These are phyloP conservation scores for Notolepis coatsorum DNA, from an alignment of 2,797 vertebrate genomes.

Conservation along the genomic window DNA sequence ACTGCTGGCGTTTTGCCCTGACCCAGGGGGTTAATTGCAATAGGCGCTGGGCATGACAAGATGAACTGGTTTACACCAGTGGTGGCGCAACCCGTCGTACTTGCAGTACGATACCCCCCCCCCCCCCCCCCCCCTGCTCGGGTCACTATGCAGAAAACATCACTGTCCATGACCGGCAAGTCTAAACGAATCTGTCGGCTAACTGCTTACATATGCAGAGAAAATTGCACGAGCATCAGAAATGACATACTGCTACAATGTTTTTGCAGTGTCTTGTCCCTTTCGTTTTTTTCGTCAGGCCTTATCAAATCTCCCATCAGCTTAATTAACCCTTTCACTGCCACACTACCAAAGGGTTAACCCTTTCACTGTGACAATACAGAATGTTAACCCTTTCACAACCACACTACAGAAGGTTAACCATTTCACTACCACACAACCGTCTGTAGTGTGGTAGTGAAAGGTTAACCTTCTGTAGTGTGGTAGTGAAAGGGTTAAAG, in stretches of 20 bases:
- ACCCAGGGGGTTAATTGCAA: conserved; percentile 16
- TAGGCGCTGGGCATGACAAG: conserved; percentile 9
- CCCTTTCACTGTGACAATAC: background rate
- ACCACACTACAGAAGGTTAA: too few species aligned
- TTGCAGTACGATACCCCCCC: background rate
- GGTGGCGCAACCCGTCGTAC: conserved; percentile 1
- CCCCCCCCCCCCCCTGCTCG: background rate
- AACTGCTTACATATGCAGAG: conserved; percentile 1
- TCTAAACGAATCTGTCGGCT: background rate
- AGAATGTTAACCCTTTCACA: too few species aligned
- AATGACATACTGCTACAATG: conserved; percentile 9
- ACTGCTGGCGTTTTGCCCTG: conserved; percentile 19
- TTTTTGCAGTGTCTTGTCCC: conserved; percentile 1
- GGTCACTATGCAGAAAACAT: background rate
- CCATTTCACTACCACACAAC: too few species aligned
- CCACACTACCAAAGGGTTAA: background rate
- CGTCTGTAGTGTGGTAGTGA: too few species aligned
- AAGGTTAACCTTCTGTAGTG: too few species aligned
- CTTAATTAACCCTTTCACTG: too few species aligned
- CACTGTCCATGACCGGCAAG: background rate
- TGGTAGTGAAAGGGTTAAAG: too few species aligned
- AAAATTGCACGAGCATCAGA: conserved; percentile 12
- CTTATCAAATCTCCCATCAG: background rate
- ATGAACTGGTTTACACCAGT: conserved; percentile 6
- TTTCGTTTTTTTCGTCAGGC: background rate